phyloP scores from a whole-genome alignment of 1,140 invertebrate genomes.

The Nasonia longicornis region DNA sequence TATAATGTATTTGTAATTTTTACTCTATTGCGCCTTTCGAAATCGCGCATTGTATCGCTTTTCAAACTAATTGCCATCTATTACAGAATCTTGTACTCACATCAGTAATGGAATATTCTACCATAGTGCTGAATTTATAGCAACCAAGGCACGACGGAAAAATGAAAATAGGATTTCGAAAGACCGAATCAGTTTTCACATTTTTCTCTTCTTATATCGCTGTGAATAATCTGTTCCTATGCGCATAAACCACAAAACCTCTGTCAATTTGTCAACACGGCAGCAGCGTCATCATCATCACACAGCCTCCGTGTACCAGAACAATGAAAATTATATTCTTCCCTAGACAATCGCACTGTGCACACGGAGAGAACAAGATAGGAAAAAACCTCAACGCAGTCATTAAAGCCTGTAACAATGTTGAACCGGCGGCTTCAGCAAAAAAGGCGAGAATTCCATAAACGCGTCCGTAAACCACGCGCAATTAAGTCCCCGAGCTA shows the following conservation, averaged over 20 bases:
- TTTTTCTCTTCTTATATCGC: not conserved
- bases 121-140: too few relatives aligned
- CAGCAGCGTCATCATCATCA: not conserved
- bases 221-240: not conserved
- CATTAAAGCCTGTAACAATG: not conserved
- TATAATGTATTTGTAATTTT: not conserved
- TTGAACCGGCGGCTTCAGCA: not conserved
- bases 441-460: not conserved
- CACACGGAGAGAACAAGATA: too few relatives aligned
- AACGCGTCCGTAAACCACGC: too few relatives aligned
- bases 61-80: not conserved
- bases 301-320: not conserved
- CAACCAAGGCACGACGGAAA: not conserved
- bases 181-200: not conserved
- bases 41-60: not conserved
- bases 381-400: not conserved
- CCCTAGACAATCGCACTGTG: too few relatives aligned
- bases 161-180: not conserved
- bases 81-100: not conserved
- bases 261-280: not conserved
- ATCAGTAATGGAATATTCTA: not conserved
- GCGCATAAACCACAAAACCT: not conserved
- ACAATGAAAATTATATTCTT: not conserved
- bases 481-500: not conserved
- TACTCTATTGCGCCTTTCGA: not conserved